phyloP scores from a whole-genome alignment of 2,113 vertebrate species.

The Quiscalus mexicanus region DNA sequence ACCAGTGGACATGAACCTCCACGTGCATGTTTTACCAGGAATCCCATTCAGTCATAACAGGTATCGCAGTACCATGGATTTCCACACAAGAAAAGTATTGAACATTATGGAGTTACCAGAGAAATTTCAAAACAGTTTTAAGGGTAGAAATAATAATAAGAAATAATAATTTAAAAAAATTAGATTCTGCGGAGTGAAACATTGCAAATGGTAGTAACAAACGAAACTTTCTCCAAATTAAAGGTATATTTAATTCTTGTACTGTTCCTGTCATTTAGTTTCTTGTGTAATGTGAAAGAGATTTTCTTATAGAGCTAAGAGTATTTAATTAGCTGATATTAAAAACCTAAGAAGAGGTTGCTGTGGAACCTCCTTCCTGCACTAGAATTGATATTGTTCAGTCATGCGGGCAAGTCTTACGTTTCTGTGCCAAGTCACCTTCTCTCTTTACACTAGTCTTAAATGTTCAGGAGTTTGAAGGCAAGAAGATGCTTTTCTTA shows the following conservation, averaged over 20 bases:
- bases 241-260: not conserved
- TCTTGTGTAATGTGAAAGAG: not conserved
- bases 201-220: not conserved
- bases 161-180: not conserved
- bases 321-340: not conserved
- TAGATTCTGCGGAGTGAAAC: not conserved
- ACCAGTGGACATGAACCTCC: not conserved
- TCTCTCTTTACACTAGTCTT: not conserved
- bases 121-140: not conserved
- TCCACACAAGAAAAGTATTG: not conserved
- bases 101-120: not conserved
- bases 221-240: not conserved
- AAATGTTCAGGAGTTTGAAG: not conserved
- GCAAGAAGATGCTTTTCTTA: not conserved
- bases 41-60: not conserved
- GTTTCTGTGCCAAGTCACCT: not conserved
- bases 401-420: not conserved
- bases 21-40: not conserved
- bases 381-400: not conserved
- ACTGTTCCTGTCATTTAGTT: not conserved
- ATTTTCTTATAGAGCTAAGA: not conserved
- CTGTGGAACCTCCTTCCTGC: not conserved
- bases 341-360: not conserved
- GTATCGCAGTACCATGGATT: not conserved
- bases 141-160: not conserved